Evolutionary conservation across 2,113 vertebrate genomes (phyloP).

Genomic region (Aegithalos caudatus): DNA sequence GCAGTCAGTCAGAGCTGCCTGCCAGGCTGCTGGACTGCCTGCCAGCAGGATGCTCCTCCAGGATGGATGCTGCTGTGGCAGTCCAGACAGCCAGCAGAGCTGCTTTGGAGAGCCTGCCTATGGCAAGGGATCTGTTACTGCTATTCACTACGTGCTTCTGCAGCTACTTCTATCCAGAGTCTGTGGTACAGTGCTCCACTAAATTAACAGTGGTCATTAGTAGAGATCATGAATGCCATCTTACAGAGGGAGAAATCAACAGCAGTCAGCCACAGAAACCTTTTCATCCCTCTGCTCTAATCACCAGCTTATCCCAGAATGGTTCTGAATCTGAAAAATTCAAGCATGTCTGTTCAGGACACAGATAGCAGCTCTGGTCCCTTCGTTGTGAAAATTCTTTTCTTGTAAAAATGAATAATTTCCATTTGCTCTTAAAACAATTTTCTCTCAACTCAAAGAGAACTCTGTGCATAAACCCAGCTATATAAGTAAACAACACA

Average conservation of each 20-base stretch:
- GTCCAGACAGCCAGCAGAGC: neutral
- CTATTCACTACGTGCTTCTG: neutral
- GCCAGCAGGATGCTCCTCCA: neutral
- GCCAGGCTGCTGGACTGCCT: neutral
- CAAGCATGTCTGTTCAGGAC: neutral
- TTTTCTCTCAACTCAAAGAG: neutral
- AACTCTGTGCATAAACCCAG: neutral
- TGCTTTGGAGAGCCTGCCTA: neutral
- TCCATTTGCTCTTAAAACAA: neutral
- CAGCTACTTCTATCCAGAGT: neutral
- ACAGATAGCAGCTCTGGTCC: neutral
- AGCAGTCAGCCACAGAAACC: slow-evolving; percentile 3
- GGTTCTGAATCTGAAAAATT: slow-evolving; percentile 22
- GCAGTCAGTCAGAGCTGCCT: neutral
- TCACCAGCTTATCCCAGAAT: neutral
- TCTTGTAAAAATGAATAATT: neutral
- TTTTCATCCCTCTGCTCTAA: neutral
- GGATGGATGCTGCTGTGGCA: neutral
- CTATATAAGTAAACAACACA: neutral
- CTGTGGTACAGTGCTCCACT: neutral
- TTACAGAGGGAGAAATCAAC: neutral
- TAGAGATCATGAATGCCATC: neutral
- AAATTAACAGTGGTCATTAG: neutral
- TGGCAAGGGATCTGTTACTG: neutral
- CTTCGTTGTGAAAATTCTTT: neutral